Conservation (phyloP, 2,888 invertebrate species). For the Molorchus minor region DNA sequence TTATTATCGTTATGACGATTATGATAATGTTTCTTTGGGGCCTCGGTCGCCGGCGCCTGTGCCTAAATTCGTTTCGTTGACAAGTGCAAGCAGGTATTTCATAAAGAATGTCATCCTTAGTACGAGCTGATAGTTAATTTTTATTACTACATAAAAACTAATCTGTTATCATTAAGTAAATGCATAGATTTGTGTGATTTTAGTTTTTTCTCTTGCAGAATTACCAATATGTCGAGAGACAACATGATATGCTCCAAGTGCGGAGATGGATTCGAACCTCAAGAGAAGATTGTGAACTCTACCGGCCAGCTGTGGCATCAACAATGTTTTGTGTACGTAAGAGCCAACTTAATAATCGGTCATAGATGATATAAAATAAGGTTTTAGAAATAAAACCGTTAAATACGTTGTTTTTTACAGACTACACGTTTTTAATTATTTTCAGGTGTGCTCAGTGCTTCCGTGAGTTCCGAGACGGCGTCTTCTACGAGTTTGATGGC, state of each 20-base stretch:
- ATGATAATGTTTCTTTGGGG: slow-evolving; percentile 48
- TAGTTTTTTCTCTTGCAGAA: slow-evolving; percentile 55
- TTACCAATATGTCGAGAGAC: slow-evolving; percentile 82
- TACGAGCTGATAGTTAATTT: not conserved
- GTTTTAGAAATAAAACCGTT: no score
- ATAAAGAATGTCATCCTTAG: not conserved
- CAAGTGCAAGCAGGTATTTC: slow-evolving; percentile 26
- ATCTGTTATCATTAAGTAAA: not conserved
- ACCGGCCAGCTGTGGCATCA: slow-evolving; percentile 99
- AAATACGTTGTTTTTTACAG: no score
- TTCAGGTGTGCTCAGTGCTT: slow-evolving; percentile 97
- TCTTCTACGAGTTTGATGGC: slow-evolving; percentile 99
- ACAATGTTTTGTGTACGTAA: slow-evolving; percentile 97
- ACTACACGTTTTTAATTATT: slow-evolving; percentile 9
- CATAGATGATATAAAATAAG: no score
- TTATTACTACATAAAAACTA: not conserved
- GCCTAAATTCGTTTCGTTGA: slow-evolving; percentile 20
- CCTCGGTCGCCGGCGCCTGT: slow-evolving; percentile 21
- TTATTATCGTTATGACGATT: slow-evolving; percentile 46
- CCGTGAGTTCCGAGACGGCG: slow-evolving; percentile 95
- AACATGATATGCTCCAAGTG: slow-evolving; percentile 96
- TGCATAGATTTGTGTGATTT: no score
- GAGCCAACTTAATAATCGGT: no score
- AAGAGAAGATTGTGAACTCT: slow-evolving; percentile 98
- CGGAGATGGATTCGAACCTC: slow-evolving; percentile 93